These are phyloP conservation scores for Pituophis catenifer DNA, from an alignment of 2,113 vertebrate species.

Conservation along the genomic window DNA sequence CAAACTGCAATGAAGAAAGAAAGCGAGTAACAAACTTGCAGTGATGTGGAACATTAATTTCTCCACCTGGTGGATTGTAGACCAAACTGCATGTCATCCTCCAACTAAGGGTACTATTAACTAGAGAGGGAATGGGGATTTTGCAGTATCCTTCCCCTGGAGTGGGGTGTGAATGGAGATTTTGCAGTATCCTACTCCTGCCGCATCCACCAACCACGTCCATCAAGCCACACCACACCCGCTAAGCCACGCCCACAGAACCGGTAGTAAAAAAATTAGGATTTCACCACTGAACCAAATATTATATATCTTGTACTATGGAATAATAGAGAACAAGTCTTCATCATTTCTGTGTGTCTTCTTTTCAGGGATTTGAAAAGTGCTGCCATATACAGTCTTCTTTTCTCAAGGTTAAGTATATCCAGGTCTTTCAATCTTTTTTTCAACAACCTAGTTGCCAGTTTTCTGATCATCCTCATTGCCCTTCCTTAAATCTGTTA, in stretches of 20 bases:
- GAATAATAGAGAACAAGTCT: not conserved
- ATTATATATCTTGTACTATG: not conserved
- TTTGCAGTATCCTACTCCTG: too few relatives aligned
- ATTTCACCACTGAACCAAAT: not conserved
- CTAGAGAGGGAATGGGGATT: not conserved
- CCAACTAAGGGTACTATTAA: not conserved
- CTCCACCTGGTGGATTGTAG: not conserved
- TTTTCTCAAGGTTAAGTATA: not conserved
- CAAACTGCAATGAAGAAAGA: not conserved
- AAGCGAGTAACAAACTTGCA: too few relatives aligned
- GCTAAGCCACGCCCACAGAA: too few relatives aligned
- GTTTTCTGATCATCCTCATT: not conserved
- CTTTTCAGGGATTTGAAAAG: not conserved
- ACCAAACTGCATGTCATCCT: not conserved
- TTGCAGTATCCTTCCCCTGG: too few relatives aligned
- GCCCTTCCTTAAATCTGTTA: not conserved
- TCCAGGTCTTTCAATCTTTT: not conserved
- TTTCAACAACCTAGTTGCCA: not conserved
- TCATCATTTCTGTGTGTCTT: not conserved
- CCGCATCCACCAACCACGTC: too few relatives aligned
- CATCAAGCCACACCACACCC: too few relatives aligned
- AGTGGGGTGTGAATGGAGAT: too few relatives aligned
- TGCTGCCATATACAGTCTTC: not conserved
- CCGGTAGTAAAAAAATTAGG: too few relatives aligned
- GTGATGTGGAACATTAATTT: not conserved